Conservation (phyloP, 1,140 invertebrate genomes). For the Hermatobates lingyangjiaoensis region DNA sequence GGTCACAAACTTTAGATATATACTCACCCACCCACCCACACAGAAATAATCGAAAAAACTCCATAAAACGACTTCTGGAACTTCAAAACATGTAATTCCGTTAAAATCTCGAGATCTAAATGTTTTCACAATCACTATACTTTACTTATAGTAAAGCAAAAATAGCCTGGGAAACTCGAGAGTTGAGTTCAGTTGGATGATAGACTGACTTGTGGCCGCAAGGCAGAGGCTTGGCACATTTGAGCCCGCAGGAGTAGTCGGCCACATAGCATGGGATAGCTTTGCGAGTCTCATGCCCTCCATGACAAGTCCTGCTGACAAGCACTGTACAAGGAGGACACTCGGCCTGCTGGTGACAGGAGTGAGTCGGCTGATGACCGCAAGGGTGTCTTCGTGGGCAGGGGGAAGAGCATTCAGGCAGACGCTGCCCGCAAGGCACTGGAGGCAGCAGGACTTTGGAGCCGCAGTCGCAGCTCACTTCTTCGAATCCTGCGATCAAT, state of each 20-base stretch:
- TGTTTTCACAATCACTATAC: too few relatives aligned
- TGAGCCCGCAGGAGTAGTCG: conserved; percentile 74
- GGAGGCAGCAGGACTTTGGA: conserved; percentile 69
- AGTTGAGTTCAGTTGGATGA: too few relatives aligned
- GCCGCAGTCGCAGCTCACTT: conserved; percentile 82
- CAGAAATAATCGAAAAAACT: too few relatives aligned
- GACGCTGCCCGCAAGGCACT: conserved; percentile 70
- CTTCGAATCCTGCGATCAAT: conserved; percentile 56
- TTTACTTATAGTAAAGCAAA: too few relatives aligned
- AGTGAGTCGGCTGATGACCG: conserved; percentile 58
- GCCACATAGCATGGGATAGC: conserved; percentile 76
- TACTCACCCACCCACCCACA: too few relatives aligned
- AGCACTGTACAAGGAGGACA: conserved; percentile 91
- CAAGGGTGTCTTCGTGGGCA: conserved; percentile 64
- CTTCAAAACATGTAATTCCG: too few relatives aligned
- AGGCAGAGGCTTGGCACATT: conserved; percentile 54
- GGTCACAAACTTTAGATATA: too few relatives aligned
- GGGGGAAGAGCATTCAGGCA: conserved; percentile 53
- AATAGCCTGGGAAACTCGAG: too few relatives aligned
- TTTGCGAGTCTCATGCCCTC: conserved; percentile 69
- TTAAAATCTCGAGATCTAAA: too few relatives aligned
- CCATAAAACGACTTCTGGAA: too few relatives aligned
- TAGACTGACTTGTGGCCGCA: conserved; percentile 65
- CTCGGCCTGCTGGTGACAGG: conserved; percentile 45
- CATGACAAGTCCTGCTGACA: conserved; percentile 71